Percentiles rank a stretch among this genome's conserved stretches.
Conservation (phyloP, 1,140 invertebrate genomes). For the Epicauta chinensis region DNA sequence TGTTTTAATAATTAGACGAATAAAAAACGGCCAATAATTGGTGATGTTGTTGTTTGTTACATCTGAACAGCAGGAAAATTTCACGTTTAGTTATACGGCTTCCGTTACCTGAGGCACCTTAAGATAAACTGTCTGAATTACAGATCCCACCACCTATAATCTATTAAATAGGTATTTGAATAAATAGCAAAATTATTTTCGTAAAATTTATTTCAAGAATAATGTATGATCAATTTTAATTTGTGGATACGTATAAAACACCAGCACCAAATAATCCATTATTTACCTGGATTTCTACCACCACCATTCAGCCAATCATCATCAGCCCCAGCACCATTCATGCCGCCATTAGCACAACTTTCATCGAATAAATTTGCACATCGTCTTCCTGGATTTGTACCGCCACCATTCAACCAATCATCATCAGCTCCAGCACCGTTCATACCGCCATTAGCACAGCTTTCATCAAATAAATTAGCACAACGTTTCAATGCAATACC, state of each 20-base stretch:
- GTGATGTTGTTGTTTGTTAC: too few relatives aligned
- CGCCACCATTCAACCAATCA: conserved; percentile 5
- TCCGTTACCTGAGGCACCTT: conserved; percentile 12
- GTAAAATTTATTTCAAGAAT: too few relatives aligned
- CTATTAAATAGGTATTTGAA: background rate
- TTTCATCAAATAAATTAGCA: conserved; percentile 16
- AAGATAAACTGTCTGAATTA: conserved; percentile 11
- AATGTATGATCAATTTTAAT: too few relatives aligned
- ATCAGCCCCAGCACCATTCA: conserved; percentile 10
- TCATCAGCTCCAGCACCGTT: conserved; percentile 12
- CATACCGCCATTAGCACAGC: conserved; percentile 15
- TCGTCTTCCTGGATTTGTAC: conserved; percentile 5
- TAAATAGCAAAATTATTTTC: background rate
- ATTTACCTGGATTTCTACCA: conserved; percentile 1
- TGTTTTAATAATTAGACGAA: too few relatives aligned
- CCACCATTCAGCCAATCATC: conserved; percentile 7
- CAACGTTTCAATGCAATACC: conserved; percentile 4
- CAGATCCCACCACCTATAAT: conserved; percentile 2
- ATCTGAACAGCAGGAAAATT: conserved; percentile 4
- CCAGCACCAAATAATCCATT: too few relatives aligned
- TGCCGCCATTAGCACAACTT: conserved; percentile 14
- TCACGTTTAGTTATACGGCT: conserved; percentile 12
- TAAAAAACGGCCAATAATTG: too few relatives aligned
- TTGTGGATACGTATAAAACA: too few relatives aligned
- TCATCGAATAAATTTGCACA: conserved; percentile 18